Evolutionary conservation across 2,797 vertebrate species (phyloP).

Genomic region (Acanthornis magna): DNA sequence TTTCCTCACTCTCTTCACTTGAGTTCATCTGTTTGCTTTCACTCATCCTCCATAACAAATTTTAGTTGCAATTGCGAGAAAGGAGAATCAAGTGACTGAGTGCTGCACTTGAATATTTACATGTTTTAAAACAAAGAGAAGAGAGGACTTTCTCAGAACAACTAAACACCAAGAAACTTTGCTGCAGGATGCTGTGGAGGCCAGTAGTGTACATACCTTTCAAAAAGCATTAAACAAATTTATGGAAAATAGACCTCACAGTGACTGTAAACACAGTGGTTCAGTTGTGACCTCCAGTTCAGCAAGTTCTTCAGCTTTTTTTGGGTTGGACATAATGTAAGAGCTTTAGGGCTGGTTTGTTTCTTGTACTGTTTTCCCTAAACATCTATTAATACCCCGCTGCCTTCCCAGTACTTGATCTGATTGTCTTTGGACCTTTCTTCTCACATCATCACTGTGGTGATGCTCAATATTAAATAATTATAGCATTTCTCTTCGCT

Average conservation of each 20-base stretch:
- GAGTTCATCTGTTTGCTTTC: neutral
- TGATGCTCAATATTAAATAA: neutral
- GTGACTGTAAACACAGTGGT: neutral
- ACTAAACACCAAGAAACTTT: neutral
- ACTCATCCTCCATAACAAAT: neutral
- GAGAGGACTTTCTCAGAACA: neutral
- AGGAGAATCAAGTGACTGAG: neutral
- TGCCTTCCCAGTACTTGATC: neutral
- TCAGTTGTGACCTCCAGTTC: neutral
- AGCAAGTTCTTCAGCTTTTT: neutral
- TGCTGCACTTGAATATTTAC: neutral
- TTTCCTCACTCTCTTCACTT: neutral
- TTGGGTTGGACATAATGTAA: neutral
- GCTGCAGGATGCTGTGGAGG: neutral
- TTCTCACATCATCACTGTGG: neutral
- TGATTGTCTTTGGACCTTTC: neutral
- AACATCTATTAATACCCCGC: neutral
- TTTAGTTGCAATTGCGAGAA: neutral
- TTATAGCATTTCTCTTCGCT: neutral
- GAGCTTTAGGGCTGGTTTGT: neutral
- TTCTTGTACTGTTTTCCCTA: neutral
- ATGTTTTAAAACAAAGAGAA: neutral
- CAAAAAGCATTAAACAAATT: neutral
- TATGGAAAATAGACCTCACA: neutral
- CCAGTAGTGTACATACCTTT: neutral